A percentile compares a stretch with the other conserved stretches of the same genome.
Evolutionary conservation across 2,797 vertebrate genomes (phyloP).

Genomic region (Sphaeramia orbicularis): DNA sequence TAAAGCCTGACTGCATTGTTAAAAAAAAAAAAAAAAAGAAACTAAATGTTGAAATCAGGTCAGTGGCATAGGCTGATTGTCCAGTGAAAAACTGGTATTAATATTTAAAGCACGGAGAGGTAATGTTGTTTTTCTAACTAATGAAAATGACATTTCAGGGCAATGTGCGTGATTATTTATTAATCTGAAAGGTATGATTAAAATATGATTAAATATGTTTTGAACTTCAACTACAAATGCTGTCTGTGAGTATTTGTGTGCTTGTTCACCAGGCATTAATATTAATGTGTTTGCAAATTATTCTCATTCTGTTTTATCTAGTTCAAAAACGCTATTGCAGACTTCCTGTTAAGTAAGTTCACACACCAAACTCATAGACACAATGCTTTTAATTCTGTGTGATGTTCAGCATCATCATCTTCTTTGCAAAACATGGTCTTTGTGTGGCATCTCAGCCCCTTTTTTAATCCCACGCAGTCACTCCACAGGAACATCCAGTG

Average conservation of each 20-base stretch:
- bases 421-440: background rate
- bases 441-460: background rate
- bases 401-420: background rate
- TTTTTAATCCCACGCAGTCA: constrained; percentile 6
- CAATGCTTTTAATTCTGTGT: too few relatives aligned
- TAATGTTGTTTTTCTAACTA: too few relatives aligned
- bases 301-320: constrained; percentile 8
- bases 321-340: background rate
- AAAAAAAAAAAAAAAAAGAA: background rate
- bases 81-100: background rate
- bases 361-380: too few relatives aligned
- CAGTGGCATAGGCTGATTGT: background rate
- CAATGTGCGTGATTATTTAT: background rate
- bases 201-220: constrained; percentile 7
- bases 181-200: constrained; percentile 1
- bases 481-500: constrained; percentile 13
- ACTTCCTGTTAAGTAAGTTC: background rate
- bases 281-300: constrained; percentile 34
- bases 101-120: background rate
- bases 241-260: background rate
- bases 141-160: too few relatives aligned
- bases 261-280: constrained; percentile 29
- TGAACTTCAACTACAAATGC: constrained; percentile 9
- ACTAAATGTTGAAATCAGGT: background rate
- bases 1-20: background rate